Evolutionary conservation across 2,113 vertebrate genomes (phyloP), one percentile per base, ranked within the genome.

Genomic region (Hydrolagus affinis): DNA sequence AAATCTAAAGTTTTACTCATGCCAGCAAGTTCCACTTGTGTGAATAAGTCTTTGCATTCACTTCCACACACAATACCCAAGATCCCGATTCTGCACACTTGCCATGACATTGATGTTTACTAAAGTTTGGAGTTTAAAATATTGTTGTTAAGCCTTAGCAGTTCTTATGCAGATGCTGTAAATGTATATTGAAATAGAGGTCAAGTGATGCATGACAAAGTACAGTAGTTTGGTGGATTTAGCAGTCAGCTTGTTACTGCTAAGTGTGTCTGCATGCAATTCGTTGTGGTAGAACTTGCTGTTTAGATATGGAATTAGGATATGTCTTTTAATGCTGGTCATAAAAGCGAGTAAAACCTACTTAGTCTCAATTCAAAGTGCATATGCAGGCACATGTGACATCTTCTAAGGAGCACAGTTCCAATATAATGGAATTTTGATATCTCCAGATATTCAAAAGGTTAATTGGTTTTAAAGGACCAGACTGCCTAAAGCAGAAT

Each of bases 401-500:
- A 75, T 75, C 56, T 75, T 75, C 12, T 57, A 17, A 21, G 2
- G 73, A 75, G 15, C 73, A 75, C n/a, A 75, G 21, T 75, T 75
- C 32, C 73, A 75, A 56, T 75, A 57, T 75, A 75, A 75, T 75
- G 19, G 73, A 56, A 56, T 75, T 57, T 75, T 75, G 56, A 75
- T 75, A 56, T 56, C 32, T 75, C 73, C 32, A 75, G 32, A 75
- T 57, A 75, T 75, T 75, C 7, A 56, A 75, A 75, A 56, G 73
- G 73, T 57, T 75, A 74, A 74, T 74, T 74, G 30, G 8, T 56
- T 75, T 75, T 75, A 32, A 75, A 75, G 32, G 30, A 75, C 0
- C 32, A 75, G 56, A 56, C 32, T 75, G 73, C 32, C 32, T 57
- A 56, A 19, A 9, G 32, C 32, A 56, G 73, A n/a, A 75, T 21